phyloP scores from a whole-genome alignment of 2,797 vertebrate genomes.

The Atherinosoma microstoma region DNA sequence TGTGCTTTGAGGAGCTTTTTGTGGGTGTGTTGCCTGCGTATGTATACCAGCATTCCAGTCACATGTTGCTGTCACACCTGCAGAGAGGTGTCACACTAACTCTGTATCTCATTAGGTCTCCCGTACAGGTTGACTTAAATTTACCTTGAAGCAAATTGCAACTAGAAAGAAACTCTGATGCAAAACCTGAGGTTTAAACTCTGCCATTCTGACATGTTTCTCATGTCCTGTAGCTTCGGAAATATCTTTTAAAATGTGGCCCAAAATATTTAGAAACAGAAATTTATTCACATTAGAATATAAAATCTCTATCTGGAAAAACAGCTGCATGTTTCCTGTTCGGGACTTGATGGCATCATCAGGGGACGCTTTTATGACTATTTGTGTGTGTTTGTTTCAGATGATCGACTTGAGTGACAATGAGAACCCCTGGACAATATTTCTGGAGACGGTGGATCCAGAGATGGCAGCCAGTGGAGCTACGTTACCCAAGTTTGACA shows the following conservation, averaged over 20 bases:
- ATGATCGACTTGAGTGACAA: constrained; percentile 99
- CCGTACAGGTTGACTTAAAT: background rate
- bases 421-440: constrained; percentile 99
- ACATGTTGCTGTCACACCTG: background rate
- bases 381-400: constrained; percentile 69
- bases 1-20: background rate
- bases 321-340: background rate
- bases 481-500: constrained; percentile 99
- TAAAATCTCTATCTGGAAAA: background rate
- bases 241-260: background rate
- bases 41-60: background rate
- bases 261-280: background rate
- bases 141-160: too few species aligned
- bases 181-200: background rate
- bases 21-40: background rate
- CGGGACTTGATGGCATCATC: background rate
- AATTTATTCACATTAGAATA: background rate
- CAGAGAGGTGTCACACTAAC: background rate
- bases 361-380: background rate
- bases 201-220: background rate
- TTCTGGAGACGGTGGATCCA: constrained; percentile 98
- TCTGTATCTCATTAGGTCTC: background rate
- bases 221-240: background rate
- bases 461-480: constrained; percentile 98
- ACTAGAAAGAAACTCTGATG: too few species aligned